Base-by-base conservation (phyloP, 2,888 invertebrate species). In the Ditula angustiorana region DNA sequence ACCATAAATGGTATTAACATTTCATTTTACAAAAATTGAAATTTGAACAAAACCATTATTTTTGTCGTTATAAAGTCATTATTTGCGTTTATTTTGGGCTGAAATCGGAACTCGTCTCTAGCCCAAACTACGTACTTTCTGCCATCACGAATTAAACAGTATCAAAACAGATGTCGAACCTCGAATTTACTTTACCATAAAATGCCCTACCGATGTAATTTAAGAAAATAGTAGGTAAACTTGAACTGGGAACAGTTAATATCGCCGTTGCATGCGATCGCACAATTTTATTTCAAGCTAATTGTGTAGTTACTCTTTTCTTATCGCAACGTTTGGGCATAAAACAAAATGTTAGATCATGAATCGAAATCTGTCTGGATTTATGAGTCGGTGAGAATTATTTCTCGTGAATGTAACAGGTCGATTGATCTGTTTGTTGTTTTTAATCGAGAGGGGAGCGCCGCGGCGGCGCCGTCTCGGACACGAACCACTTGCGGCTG, bases 371-470 rank as follows among this genome's bases (percentile, higher is more conserved):
- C 81, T 80, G 76, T 78, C 78, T 76, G 74, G 81, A 74, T 81
- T 81, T 79, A 73, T 81, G 75, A 77, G 80, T 76, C 76, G 74
- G 73, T 77, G 77, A 69, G 60, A 73, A 76, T 75, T 75, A 70
- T 74, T 73, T 76, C 69, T 74, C 79, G 81, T 80, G 82, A 82
- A 78, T 80, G 80, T 84, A 84, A 83, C 85, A 87, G 85, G 82
- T 82, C 86, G 85, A 89, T 89, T 87, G 87, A 88, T 90, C 86
- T 91, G 92, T 91, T 91, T 91, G 89, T 91, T 91, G 89, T 91
- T 89, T 88, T 86, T 83, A 87, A 85, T 82, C 79, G 80, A 81
- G 86, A 81, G 82, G 82, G 80, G 84, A 87, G 87, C 89, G 90
- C 82, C 90, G 78, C 78, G 80, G 79, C 86, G 91, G 90, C 88